Conservation (phyloP, 30 jellyfish, hydroid and myxozoan genomes). For the Catostylus mosaicus region DNA sequence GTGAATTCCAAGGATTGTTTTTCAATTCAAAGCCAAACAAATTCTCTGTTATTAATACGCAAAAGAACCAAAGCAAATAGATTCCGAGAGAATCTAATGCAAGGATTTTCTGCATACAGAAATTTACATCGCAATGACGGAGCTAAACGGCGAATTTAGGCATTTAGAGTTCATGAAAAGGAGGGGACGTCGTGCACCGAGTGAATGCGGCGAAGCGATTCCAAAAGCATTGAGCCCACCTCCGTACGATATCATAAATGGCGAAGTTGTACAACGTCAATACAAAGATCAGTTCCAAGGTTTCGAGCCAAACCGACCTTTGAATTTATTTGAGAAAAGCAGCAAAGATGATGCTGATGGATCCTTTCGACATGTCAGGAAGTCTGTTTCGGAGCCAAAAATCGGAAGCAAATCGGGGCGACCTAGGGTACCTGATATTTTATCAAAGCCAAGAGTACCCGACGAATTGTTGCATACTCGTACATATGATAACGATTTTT, state of each 20-base stretch:
- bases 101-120: background rate
- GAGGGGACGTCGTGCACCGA: constrained; percentile 67
- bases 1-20: constrained; percentile 36
- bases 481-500: constrained; percentile 47
- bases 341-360: constrained; percentile 13
- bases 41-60: constrained; percentile 15
- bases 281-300: constrained; percentile 29
- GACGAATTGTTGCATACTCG: constrained; percentile 33
- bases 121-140: constrained; percentile 19
- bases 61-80: background rate
- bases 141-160: constrained; percentile 37
- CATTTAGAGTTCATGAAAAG: constrained; percentile 61
- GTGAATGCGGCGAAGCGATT: constrained; percentile 32
- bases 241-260: constrained; percentile 46
- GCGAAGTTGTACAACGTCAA: constrained; percentile 30
- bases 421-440: constrained; percentile 57
- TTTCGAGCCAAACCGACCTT: constrained; percentile 48
- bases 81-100: background rate
- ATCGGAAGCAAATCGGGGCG: constrained; percentile 36
- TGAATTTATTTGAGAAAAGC: constrained; percentile 41
- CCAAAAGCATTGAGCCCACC: constrained; percentile 45
- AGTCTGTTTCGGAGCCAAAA: constrained; percentile 49
- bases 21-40: background rate
- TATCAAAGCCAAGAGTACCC: constrained; percentile 52
- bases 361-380: constrained; percentile 19